These are phyloP conservation scores for Serrognathus titanus DNA, from an alignment of 2,888 invertebrate species.

Conservation along the genomic window DNA sequence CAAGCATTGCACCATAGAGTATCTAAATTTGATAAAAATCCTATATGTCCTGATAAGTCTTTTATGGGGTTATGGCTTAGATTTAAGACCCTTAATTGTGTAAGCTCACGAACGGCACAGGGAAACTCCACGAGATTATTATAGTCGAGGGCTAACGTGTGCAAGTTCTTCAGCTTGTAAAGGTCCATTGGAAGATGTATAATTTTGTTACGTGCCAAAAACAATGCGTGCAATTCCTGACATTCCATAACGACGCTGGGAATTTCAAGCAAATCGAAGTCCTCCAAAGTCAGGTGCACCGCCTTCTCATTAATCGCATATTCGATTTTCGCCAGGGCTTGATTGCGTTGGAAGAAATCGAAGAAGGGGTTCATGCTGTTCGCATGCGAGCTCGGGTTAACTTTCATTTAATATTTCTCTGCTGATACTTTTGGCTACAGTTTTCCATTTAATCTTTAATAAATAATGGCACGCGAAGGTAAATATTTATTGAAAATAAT, in stretches of 20 bases:
- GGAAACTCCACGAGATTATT: slow-evolving; percentile 62
- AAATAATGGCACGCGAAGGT: no score
- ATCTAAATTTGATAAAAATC: slow-evolving; percentile 58
- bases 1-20: slow-evolving; percentile 66
- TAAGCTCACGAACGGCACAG: slow-evolving; percentile 56
- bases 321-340: slow-evolving; percentile 65
- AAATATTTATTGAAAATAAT: no score
- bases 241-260: slow-evolving; percentile 58
- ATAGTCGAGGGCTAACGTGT: slow-evolving; percentile 63
- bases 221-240: slow-evolving; percentile 57
- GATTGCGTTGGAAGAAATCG: slow-evolving; percentile 66
- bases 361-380: slow-evolving; percentile 60
- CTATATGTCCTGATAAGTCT: slow-evolving; percentile 58
- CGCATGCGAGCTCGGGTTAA: neutral
- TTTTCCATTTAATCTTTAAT: no score
- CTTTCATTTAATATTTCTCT: no score
- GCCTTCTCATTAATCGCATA: slow-evolving; percentile 59
- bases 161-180: slow-evolving; percentile 54
- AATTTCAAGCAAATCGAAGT: slow-evolving; percentile 61
- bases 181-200: slow-evolving; percentile 53
- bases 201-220: slow-evolving; percentile 63
- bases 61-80: slow-evolving; percentile 64
- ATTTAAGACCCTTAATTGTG: slow-evolving; percentile 60
- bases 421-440: no score
- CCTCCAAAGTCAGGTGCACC: slow-evolving; percentile 59